Base-by-base conservation (phyloP, 2,113 vertebrate species). In the Emydura subglobosa region DNA sequence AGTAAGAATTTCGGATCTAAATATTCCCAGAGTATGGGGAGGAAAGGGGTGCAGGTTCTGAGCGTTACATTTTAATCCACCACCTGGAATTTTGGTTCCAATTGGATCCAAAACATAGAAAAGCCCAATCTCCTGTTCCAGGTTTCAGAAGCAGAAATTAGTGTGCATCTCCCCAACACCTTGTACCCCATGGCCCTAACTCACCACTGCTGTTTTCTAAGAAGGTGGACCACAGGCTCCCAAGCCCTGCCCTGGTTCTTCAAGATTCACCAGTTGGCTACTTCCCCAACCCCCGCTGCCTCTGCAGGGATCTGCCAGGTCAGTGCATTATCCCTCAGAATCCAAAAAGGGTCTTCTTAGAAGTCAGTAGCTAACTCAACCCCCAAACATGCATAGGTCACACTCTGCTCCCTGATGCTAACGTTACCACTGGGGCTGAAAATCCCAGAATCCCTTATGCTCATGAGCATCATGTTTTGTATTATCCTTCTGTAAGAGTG, bases 91-190 rank as follows among this genome's bases (percentile, higher is more conserved):
- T 65, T 65, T 65, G 59, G 57, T 59, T 27, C 57, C 57, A 59
- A 17, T 34, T 29, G 29, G 59, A 65, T 65, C 31, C 59, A 61
- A 13, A 61, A 61, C 59, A 34, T 34, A 29, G 59, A 34, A 34
- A 16, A 74, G 1, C 39, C n/a, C 68, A 21, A 39, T 19, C 34
- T n/a, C n/a, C 39, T 74, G 39, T 10, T 74, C n/a, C 21, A 21
- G n/a, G 68, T 22, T 42, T 74, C 68, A 21, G 39, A 74, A 74
- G 22, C n/a, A 74, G 68, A 74, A 42, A 24, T 74, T 24, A 42
- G 10, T 74, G 9, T 42, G 68, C 34, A 74, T 74, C n/a, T 74
- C 12, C 95, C 94, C 94, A 93, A 78, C 80, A 94, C 94, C 96
- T 92, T n/a, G 1, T 31, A 87, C 88, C 79, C 72, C 79, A 87